Percentiles rank a stretch among this genome's conserved stretches.
Conservation (phyloP, 1,140 invertebrate species). For the Eueides isabella region DNA sequence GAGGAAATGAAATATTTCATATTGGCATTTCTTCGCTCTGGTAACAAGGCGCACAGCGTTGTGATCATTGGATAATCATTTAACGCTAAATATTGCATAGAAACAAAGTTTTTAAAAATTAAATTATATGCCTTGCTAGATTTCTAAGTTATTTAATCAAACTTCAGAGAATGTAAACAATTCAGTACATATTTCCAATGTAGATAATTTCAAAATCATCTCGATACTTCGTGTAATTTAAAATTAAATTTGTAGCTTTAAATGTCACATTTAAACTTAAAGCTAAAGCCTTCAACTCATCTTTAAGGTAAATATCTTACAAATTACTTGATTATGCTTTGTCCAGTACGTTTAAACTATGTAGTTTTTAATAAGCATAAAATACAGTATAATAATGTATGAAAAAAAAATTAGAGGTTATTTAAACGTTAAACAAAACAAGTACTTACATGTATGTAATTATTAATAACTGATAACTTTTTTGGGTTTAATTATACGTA, state of each 20-base stretch:
- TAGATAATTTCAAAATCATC: background rate
- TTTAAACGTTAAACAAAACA: slow-evolving; percentile 1
- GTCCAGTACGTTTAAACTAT: background rate
- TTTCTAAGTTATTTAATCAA: no score
- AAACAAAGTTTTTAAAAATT: background rate
- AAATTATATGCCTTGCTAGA: no score
- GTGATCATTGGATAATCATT: no score
- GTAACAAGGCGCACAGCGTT: no score
- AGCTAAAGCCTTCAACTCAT: slow-evolving; percentile 25
- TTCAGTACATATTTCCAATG: background rate
- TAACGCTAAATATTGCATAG: no score
- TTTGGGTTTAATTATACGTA: background rate
- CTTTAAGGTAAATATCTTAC: slow-evolving; percentile 14
- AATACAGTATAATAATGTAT: slow-evolving; percentile 8
- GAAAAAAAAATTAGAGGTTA: slow-evolving; percentile 1
- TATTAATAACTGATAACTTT: background rate
- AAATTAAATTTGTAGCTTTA: background rate
- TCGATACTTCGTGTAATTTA: background rate
- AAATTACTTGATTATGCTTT: slow-evolving; percentile 7
- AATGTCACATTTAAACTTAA: slow-evolving; percentile 33
- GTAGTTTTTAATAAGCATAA: slow-evolving; percentile 18
- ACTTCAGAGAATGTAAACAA: no score
- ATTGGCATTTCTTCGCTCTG: no score
- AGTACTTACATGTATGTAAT: background rate
- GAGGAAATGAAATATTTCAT: no score